These are phyloP conservation scores for Myotis myotis DNA, from an alignment of 2,797 vertebrate species.

Conservation along the genomic window DNA sequence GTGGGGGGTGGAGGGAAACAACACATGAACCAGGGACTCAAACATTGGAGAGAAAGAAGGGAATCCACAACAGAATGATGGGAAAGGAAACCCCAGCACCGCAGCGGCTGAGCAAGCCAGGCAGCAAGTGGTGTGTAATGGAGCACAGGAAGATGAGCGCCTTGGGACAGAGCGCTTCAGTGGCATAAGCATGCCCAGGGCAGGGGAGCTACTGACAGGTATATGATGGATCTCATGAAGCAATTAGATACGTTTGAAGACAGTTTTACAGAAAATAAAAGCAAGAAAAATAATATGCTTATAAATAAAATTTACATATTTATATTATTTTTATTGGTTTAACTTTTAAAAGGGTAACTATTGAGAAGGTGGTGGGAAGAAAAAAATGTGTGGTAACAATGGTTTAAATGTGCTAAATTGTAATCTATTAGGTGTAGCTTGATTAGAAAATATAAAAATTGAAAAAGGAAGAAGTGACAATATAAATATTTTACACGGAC, in stretches of 20 bases:
- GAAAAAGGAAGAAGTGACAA: not conserved
- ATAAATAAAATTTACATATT: not conserved
- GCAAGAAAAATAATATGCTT: not conserved
- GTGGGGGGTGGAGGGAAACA: rapidly evolving
- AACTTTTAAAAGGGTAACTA: not conserved
- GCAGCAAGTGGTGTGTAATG: not conserved
- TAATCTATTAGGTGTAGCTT: not conserved
- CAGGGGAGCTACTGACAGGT: not conserved
- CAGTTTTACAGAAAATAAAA: not conserved
- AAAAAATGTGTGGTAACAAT: not conserved
- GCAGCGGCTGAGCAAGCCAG: not conserved
- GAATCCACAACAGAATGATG: not conserved
- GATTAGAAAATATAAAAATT: not conserved
- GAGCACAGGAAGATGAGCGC: not conserved
- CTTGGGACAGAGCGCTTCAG: rapidly evolving
- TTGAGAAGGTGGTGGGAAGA: not conserved
- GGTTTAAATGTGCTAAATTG: not conserved
- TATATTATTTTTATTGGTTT: not conserved
- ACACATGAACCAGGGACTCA: not conserved
- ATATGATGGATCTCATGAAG: not conserved
- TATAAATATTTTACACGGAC: not conserved
- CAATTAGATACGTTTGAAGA: not conserved
- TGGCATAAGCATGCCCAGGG: not conserved
- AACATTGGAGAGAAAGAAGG: not conserved
- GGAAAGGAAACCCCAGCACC: not conserved